Evolutionary conservation across 2,797 vertebrate species (phyloP).

Genomic region (Phataginus tetradactyla): DNA sequence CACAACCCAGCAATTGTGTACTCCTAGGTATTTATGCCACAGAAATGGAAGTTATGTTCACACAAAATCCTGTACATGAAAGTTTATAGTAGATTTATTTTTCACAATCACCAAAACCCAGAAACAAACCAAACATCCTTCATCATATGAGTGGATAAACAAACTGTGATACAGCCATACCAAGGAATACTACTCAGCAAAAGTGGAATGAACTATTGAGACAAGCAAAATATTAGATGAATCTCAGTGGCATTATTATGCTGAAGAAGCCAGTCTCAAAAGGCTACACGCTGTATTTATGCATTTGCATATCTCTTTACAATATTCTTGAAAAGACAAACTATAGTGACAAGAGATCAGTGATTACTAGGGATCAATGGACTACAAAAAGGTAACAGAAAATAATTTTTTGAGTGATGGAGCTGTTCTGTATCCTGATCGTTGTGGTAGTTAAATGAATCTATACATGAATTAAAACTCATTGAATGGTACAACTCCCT

Average conservation of each 20-base stretch:
- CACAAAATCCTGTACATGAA: background rate
- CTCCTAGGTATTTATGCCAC: slow-evolving; percentile 5
- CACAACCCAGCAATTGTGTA: background rate
- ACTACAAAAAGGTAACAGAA: background rate
- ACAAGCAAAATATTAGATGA: background rate
- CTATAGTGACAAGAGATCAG: background rate
- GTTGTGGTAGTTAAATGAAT: background rate
- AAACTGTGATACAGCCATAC: background rate
- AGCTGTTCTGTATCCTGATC: background rate
- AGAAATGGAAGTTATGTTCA: slow-evolving; percentile 30
- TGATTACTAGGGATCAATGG: background rate
- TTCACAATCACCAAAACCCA: background rate
- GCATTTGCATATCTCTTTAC: background rate
- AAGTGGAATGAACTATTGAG: background rate
- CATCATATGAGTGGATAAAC: slow-evolving; percentile 12
- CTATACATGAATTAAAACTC: background rate
- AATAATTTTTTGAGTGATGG: background rate
- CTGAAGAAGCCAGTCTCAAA: slow-evolving; percentile 13
- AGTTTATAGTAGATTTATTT: background rate
- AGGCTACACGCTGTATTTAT: background rate
- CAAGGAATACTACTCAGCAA: background rate
- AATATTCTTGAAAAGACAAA: slow-evolving; percentile 16
- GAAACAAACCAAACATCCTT: background rate
- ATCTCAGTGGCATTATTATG: slow-evolving; percentile 6
- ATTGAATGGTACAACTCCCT: background rate